phyloP scores from a whole-genome alignment of 1,140 invertebrate genomes.

The Drosophila lacertosa region DNA sequence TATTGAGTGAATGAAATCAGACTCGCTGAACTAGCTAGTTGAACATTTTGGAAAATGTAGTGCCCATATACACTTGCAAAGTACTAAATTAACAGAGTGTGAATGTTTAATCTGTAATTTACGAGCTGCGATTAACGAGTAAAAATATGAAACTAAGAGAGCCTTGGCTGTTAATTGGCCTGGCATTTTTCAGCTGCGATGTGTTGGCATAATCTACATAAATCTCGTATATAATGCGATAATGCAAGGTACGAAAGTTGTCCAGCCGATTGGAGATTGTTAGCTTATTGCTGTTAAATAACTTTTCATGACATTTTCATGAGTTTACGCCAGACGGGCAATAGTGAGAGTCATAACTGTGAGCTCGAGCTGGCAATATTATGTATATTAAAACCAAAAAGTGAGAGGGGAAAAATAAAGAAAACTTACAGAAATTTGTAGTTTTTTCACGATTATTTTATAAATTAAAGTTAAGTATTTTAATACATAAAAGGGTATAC shows the following conservation, averaged over 20 bases:
- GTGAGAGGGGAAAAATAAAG: background rate
- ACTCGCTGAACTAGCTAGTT: background rate
- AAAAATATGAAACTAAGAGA: constrained; percentile 19
- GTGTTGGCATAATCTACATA: constrained; percentile 27
- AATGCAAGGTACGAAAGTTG: constrained; percentile 28
- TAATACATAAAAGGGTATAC: too few species aligned
- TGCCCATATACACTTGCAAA: background rate
- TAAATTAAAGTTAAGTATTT: too few species aligned
- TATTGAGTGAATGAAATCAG: constrained; percentile 1
- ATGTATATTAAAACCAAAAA: background rate
- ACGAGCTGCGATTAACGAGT: constrained; percentile 24
- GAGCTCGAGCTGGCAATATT: background rate
- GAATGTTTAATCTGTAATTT: constrained; percentile 24
- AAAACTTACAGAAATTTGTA: background rate
- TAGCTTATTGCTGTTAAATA: constrained; percentile 7
- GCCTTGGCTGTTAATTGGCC: constrained; percentile 38
- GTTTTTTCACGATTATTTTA: background rate
- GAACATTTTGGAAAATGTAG: constrained; percentile 4
- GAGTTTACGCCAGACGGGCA: background rate
- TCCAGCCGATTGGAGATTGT: constrained; percentile 13
- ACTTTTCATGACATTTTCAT: constrained; percentile 15
- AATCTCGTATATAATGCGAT: constrained; percentile 27
- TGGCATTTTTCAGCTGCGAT: constrained; percentile 14
- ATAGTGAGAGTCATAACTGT: background rate
- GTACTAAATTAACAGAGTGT: constrained; percentile 33